Conservation (phyloP, 2,888 invertebrate species). For the Eilema griseolum region DNA sequence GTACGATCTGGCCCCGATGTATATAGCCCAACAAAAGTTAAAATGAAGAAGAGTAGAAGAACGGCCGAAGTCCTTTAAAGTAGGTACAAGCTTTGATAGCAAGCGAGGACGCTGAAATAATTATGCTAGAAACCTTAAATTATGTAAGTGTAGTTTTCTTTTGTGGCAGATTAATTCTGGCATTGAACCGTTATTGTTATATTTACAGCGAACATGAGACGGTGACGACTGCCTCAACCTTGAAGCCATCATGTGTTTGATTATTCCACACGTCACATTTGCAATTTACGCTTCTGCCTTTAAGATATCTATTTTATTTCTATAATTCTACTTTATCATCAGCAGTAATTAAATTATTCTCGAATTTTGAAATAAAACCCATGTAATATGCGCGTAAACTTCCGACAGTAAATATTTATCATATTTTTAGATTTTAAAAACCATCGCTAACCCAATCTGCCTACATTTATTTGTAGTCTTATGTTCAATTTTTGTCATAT, state of each 20-base stretch:
- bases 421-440: no score
- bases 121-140: background rate
- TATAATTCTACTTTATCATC: background rate
- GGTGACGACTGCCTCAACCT: slow-evolving; percentile 77
- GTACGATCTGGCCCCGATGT: background rate
- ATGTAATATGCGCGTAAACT: no score
- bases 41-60: no score
- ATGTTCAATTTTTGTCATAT: no score
- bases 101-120: no score
- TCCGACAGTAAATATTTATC: no score
- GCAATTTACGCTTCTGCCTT: slow-evolving; percentile 69
- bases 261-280: slow-evolving; percentile 74
- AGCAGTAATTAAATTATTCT: no score
- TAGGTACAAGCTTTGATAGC: background rate
- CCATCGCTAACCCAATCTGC: no score
- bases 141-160: slow-evolving; percentile 36
- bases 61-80: background rate
- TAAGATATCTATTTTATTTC: slow-evolving; percentile 48
- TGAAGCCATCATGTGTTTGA: slow-evolving; percentile 79
- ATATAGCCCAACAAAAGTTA: background rate
- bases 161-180: slow-evolving; percentile 62
- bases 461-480: no score
- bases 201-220: slow-evolving; percentile 70
- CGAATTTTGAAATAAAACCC: no score
- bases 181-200: slow-evolving; percentile 80